phyloP scores from a whole-genome alignment of 2,797 vertebrate genomes.

The Ceryle rudis region DNA sequence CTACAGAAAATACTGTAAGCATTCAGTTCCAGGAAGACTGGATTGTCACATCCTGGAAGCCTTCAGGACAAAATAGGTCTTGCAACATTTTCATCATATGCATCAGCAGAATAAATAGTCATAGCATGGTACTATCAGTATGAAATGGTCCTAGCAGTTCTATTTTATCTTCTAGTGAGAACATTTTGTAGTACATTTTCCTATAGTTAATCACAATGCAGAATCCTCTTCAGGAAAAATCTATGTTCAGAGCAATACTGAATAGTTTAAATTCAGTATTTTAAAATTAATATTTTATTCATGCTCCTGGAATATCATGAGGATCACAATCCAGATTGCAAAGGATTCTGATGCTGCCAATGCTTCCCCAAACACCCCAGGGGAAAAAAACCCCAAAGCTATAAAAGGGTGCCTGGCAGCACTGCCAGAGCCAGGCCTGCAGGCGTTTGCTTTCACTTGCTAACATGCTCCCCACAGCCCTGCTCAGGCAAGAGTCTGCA shows the following conservation, averaged over 20 bases:
- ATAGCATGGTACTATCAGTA: neutral
- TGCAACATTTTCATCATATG: neutral
- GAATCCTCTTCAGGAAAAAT: neutral
- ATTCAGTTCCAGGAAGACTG: neutral
- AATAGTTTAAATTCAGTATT: neutral
- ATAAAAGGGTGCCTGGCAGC: fast-evolving
- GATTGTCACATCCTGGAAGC: neutral
- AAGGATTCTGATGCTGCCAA: neutral
- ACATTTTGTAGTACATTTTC: neutral
- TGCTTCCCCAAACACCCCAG: neutral
- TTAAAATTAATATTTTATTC: neutral
- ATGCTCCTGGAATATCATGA: neutral
- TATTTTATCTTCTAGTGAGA: neutral
- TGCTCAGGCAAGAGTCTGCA: neutral
- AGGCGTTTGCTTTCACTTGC: neutral
- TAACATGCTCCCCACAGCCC: neutral
- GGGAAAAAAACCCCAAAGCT: no score
- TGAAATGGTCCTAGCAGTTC: neutral
- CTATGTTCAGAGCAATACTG: neutral
- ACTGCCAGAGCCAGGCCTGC: neutral
- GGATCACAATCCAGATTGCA: neutral
- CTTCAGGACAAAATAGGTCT: neutral
- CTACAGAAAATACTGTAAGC: neutral
- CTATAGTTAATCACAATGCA: neutral
- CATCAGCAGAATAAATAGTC: neutral